phyloP scores from a whole-genome alignment of 2,113 vertebrate genomes.

The Dasyprocta punctata region DNA sequence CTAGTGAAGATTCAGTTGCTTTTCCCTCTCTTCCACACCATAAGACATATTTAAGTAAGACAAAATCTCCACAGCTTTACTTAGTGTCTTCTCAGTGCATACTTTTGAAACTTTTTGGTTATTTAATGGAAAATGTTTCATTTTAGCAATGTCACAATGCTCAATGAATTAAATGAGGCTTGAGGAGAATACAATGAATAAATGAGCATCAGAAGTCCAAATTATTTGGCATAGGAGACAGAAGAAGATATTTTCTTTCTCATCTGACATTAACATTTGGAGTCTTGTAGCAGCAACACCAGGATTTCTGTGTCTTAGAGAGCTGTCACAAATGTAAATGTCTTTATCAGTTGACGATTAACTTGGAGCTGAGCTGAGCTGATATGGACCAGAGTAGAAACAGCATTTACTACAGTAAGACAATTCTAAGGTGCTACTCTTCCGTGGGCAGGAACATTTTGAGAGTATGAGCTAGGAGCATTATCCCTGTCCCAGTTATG shows the following conservation, averaged over 20 bases:
- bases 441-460: background rate
- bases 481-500: background rate
- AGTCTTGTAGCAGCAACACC: background rate
- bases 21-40: background rate
- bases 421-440: background rate
- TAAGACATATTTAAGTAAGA: background rate
- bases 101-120: background rate
- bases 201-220: background rate
- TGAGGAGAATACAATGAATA: background rate
- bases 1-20: background rate
- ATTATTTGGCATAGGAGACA: background rate
- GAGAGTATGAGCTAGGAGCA: background rate
- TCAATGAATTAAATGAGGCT: background rate
- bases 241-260: background rate
- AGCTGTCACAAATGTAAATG: background rate
- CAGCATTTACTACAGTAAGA: background rate
- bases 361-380: background rate
- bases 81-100: background rate
- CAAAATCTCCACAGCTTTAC: background rate
- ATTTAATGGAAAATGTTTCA: background rate
- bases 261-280: background rate
- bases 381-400: background rate
- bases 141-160: background rate
- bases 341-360: background rate
- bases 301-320: background rate